Conservation (phyloP, 2,888 invertebrate genomes). For the Tenthredo distinguenda region DNA sequence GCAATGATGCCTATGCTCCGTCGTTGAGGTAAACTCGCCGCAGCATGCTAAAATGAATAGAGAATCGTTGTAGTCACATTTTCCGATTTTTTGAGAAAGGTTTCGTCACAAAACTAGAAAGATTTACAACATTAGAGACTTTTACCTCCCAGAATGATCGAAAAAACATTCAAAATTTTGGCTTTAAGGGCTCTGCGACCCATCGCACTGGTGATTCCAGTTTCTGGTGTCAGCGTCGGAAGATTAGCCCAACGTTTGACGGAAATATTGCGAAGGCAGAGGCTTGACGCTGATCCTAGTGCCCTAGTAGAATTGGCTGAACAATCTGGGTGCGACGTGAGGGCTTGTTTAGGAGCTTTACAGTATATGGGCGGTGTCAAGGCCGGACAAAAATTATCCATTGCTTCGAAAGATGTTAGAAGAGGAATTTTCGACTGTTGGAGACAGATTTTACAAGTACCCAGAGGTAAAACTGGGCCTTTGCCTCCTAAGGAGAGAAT, state of each 20-base stretch:
- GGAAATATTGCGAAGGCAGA: conserved; percentile 85
- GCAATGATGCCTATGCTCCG: conserved; percentile 95
- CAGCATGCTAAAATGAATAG: not conserved
- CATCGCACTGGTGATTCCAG: conserved; percentile 70
- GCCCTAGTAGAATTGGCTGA: conserved; percentile 89
- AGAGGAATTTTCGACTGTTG: conserved; percentile 92
- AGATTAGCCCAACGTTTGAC: conserved; percentile 82
- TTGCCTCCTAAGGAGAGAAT: conserved; percentile 66
- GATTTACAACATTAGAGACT: not conserved
- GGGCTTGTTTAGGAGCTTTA: conserved; percentile 94
- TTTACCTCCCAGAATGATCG: not conserved
- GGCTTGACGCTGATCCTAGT: conserved; percentile 85
- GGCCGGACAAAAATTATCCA: conserved; percentile 83
- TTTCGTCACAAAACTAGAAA: not conserved
- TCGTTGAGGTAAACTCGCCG: conserved; percentile 83
- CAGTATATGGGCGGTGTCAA: conserved; percentile 83
- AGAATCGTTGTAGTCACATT: not conserved
- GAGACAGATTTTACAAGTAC: conserved; percentile 88
- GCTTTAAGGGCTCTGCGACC: conserved; percentile 66
- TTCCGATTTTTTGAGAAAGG: not conserved
- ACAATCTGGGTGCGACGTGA: conserved; percentile 92
- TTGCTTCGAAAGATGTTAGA: conserved; percentile 93
- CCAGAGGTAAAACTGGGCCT: conserved; percentile 63
- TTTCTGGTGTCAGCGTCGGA: conserved; percentile 72
- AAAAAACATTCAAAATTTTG: not conserved